Conservation (phyloP, 2,888 invertebrate species). For the Carcina quercana region DNA sequence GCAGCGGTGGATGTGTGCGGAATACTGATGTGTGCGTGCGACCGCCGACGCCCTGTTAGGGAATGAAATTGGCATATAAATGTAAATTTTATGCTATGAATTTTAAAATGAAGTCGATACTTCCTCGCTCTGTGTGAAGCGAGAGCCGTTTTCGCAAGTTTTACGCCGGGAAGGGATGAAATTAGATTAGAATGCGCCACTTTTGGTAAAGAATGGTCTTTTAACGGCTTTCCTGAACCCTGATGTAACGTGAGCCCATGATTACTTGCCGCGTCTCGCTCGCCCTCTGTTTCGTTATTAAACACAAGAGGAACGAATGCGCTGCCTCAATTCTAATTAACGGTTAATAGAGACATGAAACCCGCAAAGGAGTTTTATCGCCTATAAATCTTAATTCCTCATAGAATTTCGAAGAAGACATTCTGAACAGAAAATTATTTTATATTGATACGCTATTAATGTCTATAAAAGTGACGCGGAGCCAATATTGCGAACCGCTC, state of each 20-base stretch:
- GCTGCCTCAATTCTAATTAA: conserved; percentile 2
- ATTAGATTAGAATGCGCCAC: conserved; percentile 62
- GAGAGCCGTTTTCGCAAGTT: conserved; percentile 52
- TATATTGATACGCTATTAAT: conserved; percentile 15
- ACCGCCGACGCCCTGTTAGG: conserved; percentile 66
- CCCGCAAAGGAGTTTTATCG: conserved; percentile 12
- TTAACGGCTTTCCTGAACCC: conserved; percentile 32
- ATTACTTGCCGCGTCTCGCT: background rate
- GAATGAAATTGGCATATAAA: conserved; percentile 75
- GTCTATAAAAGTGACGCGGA: conserved; percentile 17
- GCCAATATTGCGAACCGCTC: conserved; percentile 19
- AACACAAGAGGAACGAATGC: background rate
- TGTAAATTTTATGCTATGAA: conserved; percentile 75
- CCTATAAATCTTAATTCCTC: conserved; percentile 8
- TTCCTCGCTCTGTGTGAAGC: conserved; percentile 53
- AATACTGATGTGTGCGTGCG: conserved; percentile 71
- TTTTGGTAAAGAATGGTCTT: conserved; percentile 54
- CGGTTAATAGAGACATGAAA: conserved; percentile 5
- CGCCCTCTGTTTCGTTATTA: background rate
- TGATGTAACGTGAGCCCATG: conserved; percentile 13
- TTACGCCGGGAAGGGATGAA: conserved; percentile 54
- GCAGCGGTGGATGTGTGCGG: conserved; percentile 52
- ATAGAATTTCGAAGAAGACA: conserved; percentile 10
- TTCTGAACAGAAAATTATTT: conserved; percentile 14
- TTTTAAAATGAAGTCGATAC: conserved; percentile 74